Evolutionary conservation across 2,113 vertebrate species (phyloP).

Genomic region (Apteryx mantelli): DNA sequence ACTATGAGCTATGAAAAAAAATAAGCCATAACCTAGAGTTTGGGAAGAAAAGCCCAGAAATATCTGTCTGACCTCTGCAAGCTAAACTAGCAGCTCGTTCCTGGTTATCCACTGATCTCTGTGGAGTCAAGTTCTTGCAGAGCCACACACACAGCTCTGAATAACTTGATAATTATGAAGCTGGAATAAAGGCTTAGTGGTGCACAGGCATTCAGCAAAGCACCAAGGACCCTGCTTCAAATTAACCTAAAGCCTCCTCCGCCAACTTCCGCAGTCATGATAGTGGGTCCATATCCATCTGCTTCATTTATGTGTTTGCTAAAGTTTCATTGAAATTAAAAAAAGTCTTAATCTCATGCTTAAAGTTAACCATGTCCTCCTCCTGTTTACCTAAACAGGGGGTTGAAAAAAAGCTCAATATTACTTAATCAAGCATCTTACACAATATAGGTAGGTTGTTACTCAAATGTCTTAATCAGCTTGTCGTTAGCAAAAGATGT

Average conservation of each 20-base stretch:
- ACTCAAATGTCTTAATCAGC: neutral
- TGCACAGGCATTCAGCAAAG: neutral
- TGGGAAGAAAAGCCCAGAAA: neutral
- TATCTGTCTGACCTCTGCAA: neutral
- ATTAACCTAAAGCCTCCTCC: neutral
- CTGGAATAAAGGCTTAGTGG: neutral
- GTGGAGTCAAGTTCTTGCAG: neutral
- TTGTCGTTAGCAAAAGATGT: neutral
- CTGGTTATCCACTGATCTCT: neutral
- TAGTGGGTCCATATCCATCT: fast-evolving
- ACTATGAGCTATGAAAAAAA: neutral
- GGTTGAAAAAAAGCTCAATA: neutral
- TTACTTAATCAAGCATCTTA: neutral
- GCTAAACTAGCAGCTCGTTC: neutral
- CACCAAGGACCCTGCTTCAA: neutral
- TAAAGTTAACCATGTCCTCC: neutral
- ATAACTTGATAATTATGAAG: fast-evolving
- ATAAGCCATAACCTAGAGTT: neutral
- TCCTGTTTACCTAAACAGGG: fast-evolving
- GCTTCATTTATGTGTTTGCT: neutral
- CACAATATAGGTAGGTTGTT: too few relatives aligned
- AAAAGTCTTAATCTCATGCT: neutral
- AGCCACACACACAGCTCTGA: neutral
- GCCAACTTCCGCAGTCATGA: fast-evolving
- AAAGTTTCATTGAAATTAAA: neutral